Evolutionary conservation across 2,888 invertebrate species (phyloP).

Genomic region (Sinelater perroti): DNA sequence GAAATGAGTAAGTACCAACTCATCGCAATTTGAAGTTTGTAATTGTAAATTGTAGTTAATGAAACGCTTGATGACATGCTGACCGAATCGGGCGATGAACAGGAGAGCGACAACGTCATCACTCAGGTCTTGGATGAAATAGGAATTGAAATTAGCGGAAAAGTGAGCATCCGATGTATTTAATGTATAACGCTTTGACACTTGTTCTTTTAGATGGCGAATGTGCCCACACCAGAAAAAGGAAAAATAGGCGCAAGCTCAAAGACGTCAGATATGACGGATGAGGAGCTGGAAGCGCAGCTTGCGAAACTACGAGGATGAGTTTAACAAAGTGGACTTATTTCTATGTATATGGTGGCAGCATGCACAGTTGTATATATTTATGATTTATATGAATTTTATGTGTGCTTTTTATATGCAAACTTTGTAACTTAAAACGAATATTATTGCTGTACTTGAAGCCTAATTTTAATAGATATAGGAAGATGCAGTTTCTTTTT

Average conservation of each 20-base stretch:
- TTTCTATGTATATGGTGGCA: no score
- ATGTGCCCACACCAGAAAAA: conserved; percentile 70
- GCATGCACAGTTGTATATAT: no score
- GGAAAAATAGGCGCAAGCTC: conserved; percentile 67
- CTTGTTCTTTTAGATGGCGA: conserved; percentile 65
- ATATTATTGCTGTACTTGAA: no score
- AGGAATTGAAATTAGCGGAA: conserved; percentile 92
- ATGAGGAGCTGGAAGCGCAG: conserved; percentile 77
- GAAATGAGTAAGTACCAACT: conserved; percentile 89
- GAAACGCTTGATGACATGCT: conserved; percentile 91
- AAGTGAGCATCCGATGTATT: conserved; percentile 66
- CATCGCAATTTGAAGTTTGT: no score
- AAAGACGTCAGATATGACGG: conserved; percentile 59
- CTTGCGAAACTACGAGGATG: conserved; percentile 64
- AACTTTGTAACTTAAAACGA: no score
- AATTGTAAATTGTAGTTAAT: conserved; percentile 82
- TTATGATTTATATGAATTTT: no score
- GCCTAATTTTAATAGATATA: no score
- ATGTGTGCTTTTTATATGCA: no score
- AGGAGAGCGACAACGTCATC: conserved; percentile 88
- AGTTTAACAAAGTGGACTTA: conserved; percentile 5
- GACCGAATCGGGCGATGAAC: conserved; percentile 89
- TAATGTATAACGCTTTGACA: no score
- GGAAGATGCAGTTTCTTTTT: no score
- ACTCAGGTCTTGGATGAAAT: conserved; percentile 94